Evolutionary conservation across 2,797 vertebrate genomes (phyloP).

Genomic region (Gymnoscopelus microlampas): DNA sequence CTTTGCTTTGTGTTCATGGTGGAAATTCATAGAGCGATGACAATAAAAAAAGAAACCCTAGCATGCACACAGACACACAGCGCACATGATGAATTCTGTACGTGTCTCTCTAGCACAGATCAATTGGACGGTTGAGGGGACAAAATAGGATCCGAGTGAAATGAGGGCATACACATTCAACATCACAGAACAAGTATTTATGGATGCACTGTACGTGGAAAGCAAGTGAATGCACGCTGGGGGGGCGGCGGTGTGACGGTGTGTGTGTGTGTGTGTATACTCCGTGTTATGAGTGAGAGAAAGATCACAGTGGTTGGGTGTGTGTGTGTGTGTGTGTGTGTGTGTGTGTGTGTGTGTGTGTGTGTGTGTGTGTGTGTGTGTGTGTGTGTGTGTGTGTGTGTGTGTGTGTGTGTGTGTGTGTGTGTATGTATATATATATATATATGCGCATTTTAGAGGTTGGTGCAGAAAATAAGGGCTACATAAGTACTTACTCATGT

Average conservation of each 20-base stretch:
- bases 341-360: constrained; percentile 4
- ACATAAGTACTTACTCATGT: constrained; percentile 90
- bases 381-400: constrained; percentile 5
- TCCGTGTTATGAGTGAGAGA: neutral
- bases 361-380: neutral
- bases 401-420: constrained; percentile 3
- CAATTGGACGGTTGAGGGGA: too few species aligned
- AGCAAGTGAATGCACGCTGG: too few species aligned
- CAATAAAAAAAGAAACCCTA: too few species aligned
- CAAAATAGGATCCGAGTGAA: too few species aligned
- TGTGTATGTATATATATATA: neutral
- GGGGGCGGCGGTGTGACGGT: neutral
- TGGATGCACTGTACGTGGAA: too few species aligned
- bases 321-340: neutral
- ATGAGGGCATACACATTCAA: too few species aligned
- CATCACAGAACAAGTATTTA: too few species aligned
- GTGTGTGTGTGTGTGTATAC: neutral
- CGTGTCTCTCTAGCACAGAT: too few species aligned
- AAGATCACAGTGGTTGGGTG: constrained; percentile 20
- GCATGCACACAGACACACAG: too few species aligned
- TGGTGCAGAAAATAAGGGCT: constrained; percentile 26
- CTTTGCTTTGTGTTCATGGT: too few species aligned
- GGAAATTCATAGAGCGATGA: too few species aligned
- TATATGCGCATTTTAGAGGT: constrained; percentile 26
- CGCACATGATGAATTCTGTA: too few species aligned